Evolutionary conservation across 2,797 vertebrate genomes (phyloP).

Genomic region (Myotis planiceps): DNA sequence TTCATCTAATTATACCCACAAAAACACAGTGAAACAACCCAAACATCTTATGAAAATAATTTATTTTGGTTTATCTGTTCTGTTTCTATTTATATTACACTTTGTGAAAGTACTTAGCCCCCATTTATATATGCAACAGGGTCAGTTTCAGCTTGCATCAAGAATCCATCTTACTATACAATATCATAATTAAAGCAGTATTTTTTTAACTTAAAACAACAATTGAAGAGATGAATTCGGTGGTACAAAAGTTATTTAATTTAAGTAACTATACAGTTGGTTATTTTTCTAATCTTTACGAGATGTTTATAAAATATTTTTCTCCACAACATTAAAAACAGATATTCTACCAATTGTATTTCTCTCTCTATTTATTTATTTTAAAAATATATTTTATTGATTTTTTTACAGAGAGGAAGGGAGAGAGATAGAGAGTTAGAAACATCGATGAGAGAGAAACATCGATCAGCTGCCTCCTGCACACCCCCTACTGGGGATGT

Average conservation of each 20-base stretch:
- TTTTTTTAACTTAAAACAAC: slow-evolving; percentile 26
- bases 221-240: slow-evolving; percentile 10
- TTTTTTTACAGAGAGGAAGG: too few species aligned
- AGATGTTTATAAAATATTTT: slow-evolving; percentile 44
- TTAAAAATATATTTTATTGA: neutral
- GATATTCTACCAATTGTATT: neutral
- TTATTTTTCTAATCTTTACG: slow-evolving; percentile 29
- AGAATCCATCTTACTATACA: neutral
- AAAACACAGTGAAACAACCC: slow-evolving; percentile 26
- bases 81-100: slow-evolving; percentile 33
- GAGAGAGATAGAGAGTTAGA: too few species aligned
- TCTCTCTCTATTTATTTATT: slow-evolving; percentile 34
- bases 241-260: slow-evolving; percentile 20
- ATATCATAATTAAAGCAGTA: neutral
- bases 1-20: neutral
- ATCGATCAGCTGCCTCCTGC: too few species aligned
- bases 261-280: neutral
- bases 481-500: too few species aligned
- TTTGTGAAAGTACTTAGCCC: neutral
- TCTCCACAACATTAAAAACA: slow-evolving; percentile 5
- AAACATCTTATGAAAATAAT: slow-evolving; percentile 35
- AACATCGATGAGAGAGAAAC: too few species aligned
- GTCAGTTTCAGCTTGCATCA: neutral
- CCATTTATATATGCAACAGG: neutral
- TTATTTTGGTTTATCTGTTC: slow-evolving; percentile 51